phyloP scores from a whole-genome alignment of 2,113 vertebrate genomes.

The Colinus virginianus region DNA sequence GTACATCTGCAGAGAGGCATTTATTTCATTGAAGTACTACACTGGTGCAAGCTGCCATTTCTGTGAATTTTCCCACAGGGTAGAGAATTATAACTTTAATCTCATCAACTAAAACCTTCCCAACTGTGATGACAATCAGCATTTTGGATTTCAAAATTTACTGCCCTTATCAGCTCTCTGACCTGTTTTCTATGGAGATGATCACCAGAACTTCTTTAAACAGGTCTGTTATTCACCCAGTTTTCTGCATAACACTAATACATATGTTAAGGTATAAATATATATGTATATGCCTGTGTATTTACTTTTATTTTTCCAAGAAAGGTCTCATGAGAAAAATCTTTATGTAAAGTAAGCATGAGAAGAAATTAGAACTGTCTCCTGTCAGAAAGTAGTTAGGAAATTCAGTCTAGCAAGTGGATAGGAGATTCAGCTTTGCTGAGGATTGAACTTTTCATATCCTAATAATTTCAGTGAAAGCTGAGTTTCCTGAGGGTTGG shows the following conservation, averaged over 20 bases:
- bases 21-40: not conserved
- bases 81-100: not conserved
- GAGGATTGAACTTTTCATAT: not conserved
- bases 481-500: not conserved
- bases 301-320: too few relatives aligned
- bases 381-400: not conserved
- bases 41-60: not conserved
- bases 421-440: not conserved
- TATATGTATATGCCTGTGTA: too few relatives aligned
- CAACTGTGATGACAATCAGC: not conserved
- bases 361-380: not conserved
- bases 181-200: rapidly evolving
- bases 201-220: not conserved
- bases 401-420: not conserved
- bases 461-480: not conserved
- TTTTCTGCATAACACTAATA: not conserved
- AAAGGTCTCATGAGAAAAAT: not conserved
- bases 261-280: too few relatives aligned
- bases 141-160: not conserved
- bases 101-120: not conserved
- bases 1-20: not conserved
- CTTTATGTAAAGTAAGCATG: not conserved
- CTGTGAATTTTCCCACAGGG: not conserved
- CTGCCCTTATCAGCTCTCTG: not conserved
- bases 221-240: not conserved